A percentile compares a stretch with the other conserved stretches of the same genome.
Evolutionary conservation across 2,888 invertebrate species (phyloP).

Genomic region (Argyresthia goedartella): DNA sequence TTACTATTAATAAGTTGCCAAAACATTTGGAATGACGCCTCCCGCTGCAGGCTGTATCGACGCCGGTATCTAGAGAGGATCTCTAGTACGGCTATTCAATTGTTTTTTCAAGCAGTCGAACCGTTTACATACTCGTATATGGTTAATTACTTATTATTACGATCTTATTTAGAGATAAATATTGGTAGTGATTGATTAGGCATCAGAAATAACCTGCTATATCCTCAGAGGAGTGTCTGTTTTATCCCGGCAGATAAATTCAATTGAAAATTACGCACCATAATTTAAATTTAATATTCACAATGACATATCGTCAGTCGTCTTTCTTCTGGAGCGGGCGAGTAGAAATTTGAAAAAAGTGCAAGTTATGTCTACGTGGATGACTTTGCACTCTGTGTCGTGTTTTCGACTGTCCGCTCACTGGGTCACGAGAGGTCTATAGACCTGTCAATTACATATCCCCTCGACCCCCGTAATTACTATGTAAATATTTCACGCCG

Average conservation of each 20-base stretch:
- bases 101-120: neutral
- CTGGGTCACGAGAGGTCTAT: constrained; percentile 27
- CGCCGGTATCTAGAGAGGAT: neutral
- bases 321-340: too few relatives aligned
- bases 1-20: constrained; percentile 27
- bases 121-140: too few relatives aligned
- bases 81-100: neutral
- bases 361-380: too few relatives aligned
- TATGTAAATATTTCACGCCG: constrained; percentile 45
- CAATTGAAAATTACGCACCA: too few relatives aligned
- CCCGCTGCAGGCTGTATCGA: neutral
- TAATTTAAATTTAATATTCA: too few relatives aligned
- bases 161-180: neutral
- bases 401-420: constrained; percentile 9
- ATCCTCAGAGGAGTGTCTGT: too few relatives aligned
- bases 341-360: too few relatives aligned
- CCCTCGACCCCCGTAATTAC: constrained; percentile 36
- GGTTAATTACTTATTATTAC: neutral
- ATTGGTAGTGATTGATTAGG: too few relatives aligned
- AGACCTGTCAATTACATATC: constrained; percentile 30
- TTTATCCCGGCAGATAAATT: too few relatives aligned
- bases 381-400: too few relatives aligned
- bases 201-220: too few relatives aligned
- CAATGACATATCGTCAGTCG: too few relatives aligned
- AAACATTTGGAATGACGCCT: constrained; percentile 5